A percentile compares a stretch with the other conserved stretches of the same genome.
These are phyloP conservation scores for Phenganax marumi DNA, from an alignment of 92 coral and sea anemone species.

Conservation along the genomic window DNA sequence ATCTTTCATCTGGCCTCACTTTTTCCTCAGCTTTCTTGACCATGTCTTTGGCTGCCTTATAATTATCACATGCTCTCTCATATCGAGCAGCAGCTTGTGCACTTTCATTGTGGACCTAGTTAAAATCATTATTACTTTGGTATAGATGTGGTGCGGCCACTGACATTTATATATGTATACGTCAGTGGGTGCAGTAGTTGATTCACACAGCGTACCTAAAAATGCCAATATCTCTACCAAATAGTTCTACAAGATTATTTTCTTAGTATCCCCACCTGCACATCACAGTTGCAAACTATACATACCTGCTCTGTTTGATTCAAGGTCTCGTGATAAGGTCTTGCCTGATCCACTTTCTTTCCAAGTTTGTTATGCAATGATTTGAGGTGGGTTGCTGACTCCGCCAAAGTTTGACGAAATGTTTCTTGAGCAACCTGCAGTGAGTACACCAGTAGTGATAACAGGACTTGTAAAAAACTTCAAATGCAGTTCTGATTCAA, in stretches of 20 bases:
- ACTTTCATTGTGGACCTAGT: conserved; percentile 80
- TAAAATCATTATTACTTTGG: no score
- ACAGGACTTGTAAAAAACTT: no score
- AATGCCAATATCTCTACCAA: no score
- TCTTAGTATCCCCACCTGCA: no score
- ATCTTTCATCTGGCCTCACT: conserved; percentile 73
- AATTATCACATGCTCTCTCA: conserved; percentile 84
- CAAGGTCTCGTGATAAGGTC: conserved; percentile 85
- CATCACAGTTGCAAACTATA: background rate
- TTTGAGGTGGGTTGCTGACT: conserved; percentile 87
- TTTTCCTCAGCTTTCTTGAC: conserved; percentile 87
- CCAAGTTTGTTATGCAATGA: conserved; percentile 75
- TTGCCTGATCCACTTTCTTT: conserved; percentile 75
- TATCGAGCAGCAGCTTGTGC: conserved; percentile 91
- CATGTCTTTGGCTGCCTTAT: conserved; percentile 81
- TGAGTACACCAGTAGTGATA: background rate
- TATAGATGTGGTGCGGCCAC: background rate
- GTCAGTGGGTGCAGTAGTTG: no score
- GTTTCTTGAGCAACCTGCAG: conserved; percentile 80
- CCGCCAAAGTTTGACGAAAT: conserved; percentile 84
- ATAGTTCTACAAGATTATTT: no score
- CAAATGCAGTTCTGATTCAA: no score
- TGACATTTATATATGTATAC: background rate
- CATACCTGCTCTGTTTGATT: conserved; percentile 77
- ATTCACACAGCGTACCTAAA: no score